Evolutionary conservation across 37 sponge, comb jelly and placozoan genomes (phyloP).

Genomic region (Aphrocallistes beatrix): DNA sequence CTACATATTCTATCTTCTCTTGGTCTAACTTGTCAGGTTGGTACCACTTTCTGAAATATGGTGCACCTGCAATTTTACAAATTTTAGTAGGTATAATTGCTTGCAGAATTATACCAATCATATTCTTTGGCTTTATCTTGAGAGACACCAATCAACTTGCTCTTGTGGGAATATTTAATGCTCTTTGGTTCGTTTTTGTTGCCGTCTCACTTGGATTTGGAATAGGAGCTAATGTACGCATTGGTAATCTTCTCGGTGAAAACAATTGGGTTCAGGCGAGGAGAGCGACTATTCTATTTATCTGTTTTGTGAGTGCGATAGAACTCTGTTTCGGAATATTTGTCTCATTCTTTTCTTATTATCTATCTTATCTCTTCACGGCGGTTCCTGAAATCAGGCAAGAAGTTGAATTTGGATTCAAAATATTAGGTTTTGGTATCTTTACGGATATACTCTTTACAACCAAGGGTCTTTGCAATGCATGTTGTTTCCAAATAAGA

Average conservation of each 20-base stretch:
- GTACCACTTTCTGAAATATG: not conserved
- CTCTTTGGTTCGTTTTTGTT: not conserved
- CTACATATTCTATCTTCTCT: no score
- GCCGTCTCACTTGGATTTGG: not conserved
- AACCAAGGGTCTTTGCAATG: not conserved
- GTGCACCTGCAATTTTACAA: not conserved
- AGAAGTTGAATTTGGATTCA: not conserved
- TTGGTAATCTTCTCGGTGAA: not conserved
- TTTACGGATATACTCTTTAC: not conserved
- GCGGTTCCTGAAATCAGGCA: not conserved
- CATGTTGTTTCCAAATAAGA: not conserved
- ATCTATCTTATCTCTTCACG: not conserved
- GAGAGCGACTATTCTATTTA: not conserved
- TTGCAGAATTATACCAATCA: not conserved
- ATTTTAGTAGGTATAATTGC: not conserved
- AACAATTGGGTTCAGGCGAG: not conserved
- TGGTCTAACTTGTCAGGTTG: no score
- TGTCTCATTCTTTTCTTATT: no score
- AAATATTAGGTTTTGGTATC: not conserved
- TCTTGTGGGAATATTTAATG: not conserved
- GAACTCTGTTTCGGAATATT: not conserved
- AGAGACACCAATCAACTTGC: not conserved
- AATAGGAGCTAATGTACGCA: not conserved
- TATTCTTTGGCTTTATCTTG: not conserved
- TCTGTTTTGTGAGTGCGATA: not conserved